A percentile compares a stretch with the other conserved stretches of the same genome.
Conservation (phyloP, 2,888 invertebrate species). For the Tanytarsus gracilentus region DNA sequence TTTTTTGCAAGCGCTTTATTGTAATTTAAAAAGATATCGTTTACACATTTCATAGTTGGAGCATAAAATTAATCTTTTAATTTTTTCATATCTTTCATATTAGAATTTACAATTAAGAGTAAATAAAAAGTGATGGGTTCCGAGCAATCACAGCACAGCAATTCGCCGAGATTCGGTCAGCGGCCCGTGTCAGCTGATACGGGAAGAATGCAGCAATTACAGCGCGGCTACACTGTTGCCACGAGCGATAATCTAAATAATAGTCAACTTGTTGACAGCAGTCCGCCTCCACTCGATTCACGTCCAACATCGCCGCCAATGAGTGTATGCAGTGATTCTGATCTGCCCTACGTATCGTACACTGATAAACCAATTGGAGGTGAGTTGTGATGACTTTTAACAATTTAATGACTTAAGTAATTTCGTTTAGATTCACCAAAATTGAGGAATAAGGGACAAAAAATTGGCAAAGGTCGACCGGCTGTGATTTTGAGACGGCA, state of each 20-base stretch:
- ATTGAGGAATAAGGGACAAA: constrained; percentile 49
- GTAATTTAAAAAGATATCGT: no score
- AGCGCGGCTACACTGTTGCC: constrained; percentile 47
- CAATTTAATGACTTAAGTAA: not conserved
- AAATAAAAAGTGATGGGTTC: constrained; percentile 48
- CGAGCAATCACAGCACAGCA: constrained; percentile 49
- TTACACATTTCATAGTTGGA: not conserved
- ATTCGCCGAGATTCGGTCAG: not conserved
- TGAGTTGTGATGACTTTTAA: constrained; percentile 35
- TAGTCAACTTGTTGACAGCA: constrained; percentile 18
- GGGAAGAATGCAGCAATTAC: constrained; percentile 42
- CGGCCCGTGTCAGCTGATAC: constrained; percentile 34
- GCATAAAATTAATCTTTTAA: not conserved
- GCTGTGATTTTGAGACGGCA: constrained; percentile 32
- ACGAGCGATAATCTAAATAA: constrained; percentile 35
- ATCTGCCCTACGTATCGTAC: constrained; percentile 84
- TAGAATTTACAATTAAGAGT: not conserved
- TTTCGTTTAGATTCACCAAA: constrained; percentile 66
- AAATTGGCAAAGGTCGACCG: constrained; percentile 29
- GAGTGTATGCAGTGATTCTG: constrained; percentile 80
- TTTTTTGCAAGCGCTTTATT: no score
- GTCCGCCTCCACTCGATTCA: constrained; percentile 39
- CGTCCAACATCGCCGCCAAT: constrained; percentile 72
- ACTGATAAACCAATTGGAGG: constrained; percentile 83
- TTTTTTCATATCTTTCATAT: not conserved